Conservation (phyloP, 2,888 invertebrate genomes). For the Sarcophaga caerulescens region DNA sequence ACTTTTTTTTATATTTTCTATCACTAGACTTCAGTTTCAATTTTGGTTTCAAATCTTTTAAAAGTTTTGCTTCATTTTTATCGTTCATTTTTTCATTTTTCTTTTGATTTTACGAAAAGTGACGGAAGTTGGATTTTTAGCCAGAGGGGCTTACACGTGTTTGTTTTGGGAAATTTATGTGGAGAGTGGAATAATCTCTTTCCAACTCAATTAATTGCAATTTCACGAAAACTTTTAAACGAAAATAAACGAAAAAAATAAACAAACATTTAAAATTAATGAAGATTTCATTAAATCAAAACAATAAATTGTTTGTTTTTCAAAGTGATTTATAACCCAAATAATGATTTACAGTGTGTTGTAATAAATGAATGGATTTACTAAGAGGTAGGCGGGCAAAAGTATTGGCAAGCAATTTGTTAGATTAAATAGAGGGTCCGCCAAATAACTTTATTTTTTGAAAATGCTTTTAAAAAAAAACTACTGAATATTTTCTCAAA, state of each 20-base stretch:
- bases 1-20: neutral
- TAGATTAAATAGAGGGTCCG: no score
- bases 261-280: neutral
- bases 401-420: no score
- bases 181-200: slow-evolving; percentile 3
- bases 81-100: neutral
- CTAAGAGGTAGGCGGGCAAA: no score
- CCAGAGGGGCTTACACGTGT: slow-evolving; percentile 36
- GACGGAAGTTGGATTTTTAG: slow-evolving; percentile 57
- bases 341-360: no score
- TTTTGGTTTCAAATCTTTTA: neutral
- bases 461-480: no score
- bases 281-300: neutral
- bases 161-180: slow-evolving; percentile 5
- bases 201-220: slow-evolving; percentile 40
- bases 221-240: slow-evolving; percentile 2
- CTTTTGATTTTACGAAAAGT: slow-evolving; percentile 36
- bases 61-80: slow-evolving; percentile 12
- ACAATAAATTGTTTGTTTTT: no score
- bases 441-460: no score
- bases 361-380: no score
- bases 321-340: no score
- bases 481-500: no score
- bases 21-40: neutral
- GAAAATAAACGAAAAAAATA: neutral